Percentiles rank a stretch among this genome's conserved stretches.
Conservation (phyloP, 2,113 vertebrate species). For the Psittacula cyanocephala region DNA sequence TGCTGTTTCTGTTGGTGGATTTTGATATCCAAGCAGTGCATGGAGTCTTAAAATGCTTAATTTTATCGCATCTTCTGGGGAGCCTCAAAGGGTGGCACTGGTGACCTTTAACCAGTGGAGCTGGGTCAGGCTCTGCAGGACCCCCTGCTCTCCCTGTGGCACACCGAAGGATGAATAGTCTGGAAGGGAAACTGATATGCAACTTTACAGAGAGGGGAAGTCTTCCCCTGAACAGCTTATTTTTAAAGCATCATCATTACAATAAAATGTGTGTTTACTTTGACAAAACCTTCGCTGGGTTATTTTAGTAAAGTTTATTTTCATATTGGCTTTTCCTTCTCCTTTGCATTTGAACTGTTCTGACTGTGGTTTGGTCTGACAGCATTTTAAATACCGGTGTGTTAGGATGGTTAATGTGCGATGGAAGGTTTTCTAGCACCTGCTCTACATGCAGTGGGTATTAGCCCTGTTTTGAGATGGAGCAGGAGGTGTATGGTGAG, state of each 20-base stretch:
- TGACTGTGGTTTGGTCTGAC: background rate
- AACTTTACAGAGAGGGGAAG: background rate
- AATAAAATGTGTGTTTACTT: background rate
- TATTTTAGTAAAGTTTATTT: conserved; percentile 24
- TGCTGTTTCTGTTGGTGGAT: background rate
- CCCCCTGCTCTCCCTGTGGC: background rate
- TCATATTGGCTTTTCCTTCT: background rate
- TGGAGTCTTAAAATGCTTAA: background rate
- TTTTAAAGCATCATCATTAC: conserved; percentile 1
- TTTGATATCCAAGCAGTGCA: background rate
- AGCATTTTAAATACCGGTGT: background rate
- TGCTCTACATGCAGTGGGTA: background rate
- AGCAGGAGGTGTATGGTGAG: background rate
- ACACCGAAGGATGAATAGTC: background rate
- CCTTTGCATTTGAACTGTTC: background rate
- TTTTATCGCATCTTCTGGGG: background rate
- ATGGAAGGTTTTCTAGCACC: background rate
- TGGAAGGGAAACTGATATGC: background rate
- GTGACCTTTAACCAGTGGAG: background rate
- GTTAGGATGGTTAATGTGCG: background rate
- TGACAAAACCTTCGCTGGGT: conserved; percentile 3
- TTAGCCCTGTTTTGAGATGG: background rate
- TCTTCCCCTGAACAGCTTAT: background rate
- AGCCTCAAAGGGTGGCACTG: background rate
- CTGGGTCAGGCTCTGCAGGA: background rate